Evolutionary conservation across 2,113 vertebrate species (phyloP), one percentile per base, ranked within the genome.

Genomic region (Zosterops pallidus): DNA sequence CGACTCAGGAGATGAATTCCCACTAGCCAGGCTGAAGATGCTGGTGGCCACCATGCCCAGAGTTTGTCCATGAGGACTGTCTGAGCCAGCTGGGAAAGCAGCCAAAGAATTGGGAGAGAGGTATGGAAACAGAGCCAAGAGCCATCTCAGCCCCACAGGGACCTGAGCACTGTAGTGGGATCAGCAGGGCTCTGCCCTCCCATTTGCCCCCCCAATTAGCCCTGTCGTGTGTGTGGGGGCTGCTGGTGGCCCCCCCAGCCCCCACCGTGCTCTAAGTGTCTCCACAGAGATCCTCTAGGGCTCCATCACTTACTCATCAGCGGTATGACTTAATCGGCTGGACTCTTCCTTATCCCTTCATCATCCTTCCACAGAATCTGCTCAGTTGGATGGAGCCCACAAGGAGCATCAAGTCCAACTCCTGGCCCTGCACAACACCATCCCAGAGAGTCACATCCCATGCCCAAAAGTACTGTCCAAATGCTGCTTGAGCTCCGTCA

Each of bases 261-360:
- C 47, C 14, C 0, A 0, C 18, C 0, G 0, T 15, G 19, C 74
- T 67, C 78, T 2, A 71, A 39, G 59, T 68, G 86, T 92, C 78
- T 53, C 90, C 83, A 84, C 19, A 52, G 92, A 88, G 60, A 84
- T 53, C 59, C 41, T 83, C 50, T 14, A 3, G 69, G 64, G 49
- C 59, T 94, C 52, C 59, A 56, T 74, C 79, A 42, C 23, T 81
- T 84, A 77, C 60, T 88, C 49, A 50, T 81, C 42, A 9, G 44
- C 0, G 0, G 33, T 49, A 44, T 33, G 28, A 21, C 52, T 62
- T 9, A 7, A 70, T 83, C 85, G 55, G 33, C 76, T 7, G 2
- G 63, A 28, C 28, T 21, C 41, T 62, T 55, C 79, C 55, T 89
- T 15, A 23, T 42, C 29, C 24, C 21, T 47, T 60, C 0, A 1